A percentile compares a stretch with the other conserved stretches of the same genome.
phyloP scores from a whole-genome alignment of 2,797 vertebrate genomes.

The Neosalanx taihuensis region DNA sequence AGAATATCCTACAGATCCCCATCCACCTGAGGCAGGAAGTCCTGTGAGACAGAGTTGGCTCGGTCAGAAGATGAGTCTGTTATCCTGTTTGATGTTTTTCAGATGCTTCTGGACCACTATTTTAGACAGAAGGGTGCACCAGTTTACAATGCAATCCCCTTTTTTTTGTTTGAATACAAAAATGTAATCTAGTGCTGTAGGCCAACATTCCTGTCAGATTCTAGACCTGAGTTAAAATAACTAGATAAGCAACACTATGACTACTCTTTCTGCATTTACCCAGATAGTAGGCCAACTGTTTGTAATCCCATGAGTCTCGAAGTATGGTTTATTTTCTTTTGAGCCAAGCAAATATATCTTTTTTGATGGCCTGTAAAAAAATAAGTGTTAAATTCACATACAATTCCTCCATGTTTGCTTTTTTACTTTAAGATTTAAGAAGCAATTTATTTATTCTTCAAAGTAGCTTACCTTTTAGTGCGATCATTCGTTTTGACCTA shows the following conservation, averaged over 20 bases:
- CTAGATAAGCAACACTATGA: too few species aligned
- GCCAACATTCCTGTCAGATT: neutral
- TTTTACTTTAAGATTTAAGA: neutral
- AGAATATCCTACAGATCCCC: constrained; percentile 50
- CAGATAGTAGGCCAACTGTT: too few species aligned
- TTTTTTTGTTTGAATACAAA: neutral
- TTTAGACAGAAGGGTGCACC: neutral
- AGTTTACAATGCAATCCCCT: neutral
- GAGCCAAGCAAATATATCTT: constrained; percentile 26
- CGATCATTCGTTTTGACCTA: constrained; percentile 20
- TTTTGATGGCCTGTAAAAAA: constrained; percentile 5
- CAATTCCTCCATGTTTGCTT: too few species aligned
- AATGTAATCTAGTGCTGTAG: too few species aligned
- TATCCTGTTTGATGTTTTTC: neutral
- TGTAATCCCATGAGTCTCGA: too few species aligned
- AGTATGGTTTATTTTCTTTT: neutral
- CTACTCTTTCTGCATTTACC: too few species aligned
- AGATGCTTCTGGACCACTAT: neutral
- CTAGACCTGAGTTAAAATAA: neutral
- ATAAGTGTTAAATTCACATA: neutral
- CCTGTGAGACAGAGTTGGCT: constrained; percentile 21
- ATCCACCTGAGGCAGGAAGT: constrained; percentile 15
- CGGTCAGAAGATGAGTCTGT: neutral
- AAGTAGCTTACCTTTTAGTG: constrained; percentile 40
- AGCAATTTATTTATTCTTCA: neutral